phyloP scores from a whole-genome alignment of 2,888 invertebrate species.

The Sarcophaga subvicina region DNA sequence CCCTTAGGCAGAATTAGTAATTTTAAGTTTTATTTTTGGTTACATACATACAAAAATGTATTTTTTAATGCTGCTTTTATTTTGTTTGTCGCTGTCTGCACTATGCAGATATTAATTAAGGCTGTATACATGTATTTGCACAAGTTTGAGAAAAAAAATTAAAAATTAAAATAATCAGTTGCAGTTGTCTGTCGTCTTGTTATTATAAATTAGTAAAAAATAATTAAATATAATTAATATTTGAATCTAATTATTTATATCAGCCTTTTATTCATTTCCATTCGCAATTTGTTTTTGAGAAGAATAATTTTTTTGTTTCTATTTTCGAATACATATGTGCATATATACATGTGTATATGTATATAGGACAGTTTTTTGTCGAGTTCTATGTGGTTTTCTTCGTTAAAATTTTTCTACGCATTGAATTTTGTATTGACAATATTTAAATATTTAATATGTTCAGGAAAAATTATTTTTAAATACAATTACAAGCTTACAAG shows the following conservation, averaged over 20 bases:
- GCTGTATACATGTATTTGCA: too few relatives aligned
- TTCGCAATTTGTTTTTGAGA: not conserved
- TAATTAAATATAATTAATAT: constrained; percentile 53
- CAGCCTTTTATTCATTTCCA: constrained; percentile 6
- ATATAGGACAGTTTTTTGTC: not conserved
- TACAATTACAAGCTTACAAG: not conserved
- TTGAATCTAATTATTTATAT: constrained; percentile 25
- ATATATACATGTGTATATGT: not conserved
- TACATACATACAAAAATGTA: not conserved
- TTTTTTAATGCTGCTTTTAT: not conserved
- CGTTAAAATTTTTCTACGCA: not conserved
- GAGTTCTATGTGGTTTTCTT: not conserved
- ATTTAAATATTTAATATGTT: too few relatives aligned
- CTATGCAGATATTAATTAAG: too few relatives aligned
- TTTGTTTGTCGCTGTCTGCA: not conserved
- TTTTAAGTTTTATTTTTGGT: too few relatives aligned
- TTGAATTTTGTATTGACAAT: too few relatives aligned
- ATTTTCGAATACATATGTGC: not conserved
- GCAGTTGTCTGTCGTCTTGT: constrained; percentile 44
- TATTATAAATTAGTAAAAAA: constrained; percentile 58
- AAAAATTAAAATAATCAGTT: constrained; percentile 33
- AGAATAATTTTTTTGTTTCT: too few relatives aligned
- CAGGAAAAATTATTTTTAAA: not conserved
- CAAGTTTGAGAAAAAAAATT: not conserved
- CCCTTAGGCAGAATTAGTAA: too few relatives aligned